phyloP scores from a whole-genome alignment of 1,140 invertebrate genomes.

The Heliconius hermathena region DNA sequence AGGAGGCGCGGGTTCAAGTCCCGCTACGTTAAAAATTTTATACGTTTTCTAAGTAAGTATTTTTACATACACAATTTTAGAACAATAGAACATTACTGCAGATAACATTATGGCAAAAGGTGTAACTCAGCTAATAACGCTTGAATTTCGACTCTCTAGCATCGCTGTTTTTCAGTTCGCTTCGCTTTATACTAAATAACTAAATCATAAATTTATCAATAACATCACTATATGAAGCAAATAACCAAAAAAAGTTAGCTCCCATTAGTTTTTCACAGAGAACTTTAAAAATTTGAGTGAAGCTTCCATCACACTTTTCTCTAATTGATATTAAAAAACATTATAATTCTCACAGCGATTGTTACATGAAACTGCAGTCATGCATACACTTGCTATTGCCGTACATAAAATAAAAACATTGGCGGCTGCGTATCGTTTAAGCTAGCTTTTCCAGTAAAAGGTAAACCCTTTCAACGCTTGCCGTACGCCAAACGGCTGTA shows the following conservation, averaged over 20 bases:
- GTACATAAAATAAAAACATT: slow-evolving; percentile 33
- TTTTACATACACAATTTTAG: too few species aligned
- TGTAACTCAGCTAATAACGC: too few species aligned
- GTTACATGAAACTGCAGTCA: slow-evolving; percentile 8
- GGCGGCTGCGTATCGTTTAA: slow-evolving; percentile 30
- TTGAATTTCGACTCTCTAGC: too few species aligned
- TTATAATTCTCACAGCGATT: background rate
- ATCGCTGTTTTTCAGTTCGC: too few species aligned
- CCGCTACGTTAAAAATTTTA: too few species aligned
- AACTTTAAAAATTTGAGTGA: background rate
- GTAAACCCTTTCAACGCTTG: slow-evolving; percentile 34
- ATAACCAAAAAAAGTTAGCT: background rate
- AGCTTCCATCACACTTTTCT: background rate
- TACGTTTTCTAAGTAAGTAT: too few species aligned
- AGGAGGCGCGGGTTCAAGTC: too few species aligned
- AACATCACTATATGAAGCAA: background rate
- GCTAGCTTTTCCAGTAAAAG: slow-evolving; percentile 26
- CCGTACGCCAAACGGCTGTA: slow-evolving; percentile 25
- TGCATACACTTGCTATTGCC: slow-evolving; percentile 13
- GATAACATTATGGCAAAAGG: too few species aligned
- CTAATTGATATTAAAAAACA: background rate
- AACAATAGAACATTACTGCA: too few species aligned
- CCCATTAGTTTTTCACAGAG: background rate
- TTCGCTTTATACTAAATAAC: too few species aligned
- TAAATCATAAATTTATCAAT: too few species aligned